phyloP scores from a whole-genome alignment of 2,113 vertebrate species.

The Pteronura brasiliensis region DNA sequence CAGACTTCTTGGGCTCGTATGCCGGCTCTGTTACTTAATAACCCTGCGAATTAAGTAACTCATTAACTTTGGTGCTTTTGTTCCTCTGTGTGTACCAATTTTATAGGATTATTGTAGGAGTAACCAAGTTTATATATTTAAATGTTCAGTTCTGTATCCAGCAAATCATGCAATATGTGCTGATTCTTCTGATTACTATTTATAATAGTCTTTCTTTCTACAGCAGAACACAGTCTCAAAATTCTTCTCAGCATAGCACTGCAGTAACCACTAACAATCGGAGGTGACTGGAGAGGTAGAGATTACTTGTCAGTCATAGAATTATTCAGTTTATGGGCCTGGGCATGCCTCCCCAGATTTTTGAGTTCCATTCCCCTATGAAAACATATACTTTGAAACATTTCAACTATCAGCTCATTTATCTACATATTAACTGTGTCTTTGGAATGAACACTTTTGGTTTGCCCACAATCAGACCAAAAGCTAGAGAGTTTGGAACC shows the following conservation, averaged over 20 bases:
- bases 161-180: not conserved
- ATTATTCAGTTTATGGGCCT: not conserved
- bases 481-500: not conserved
- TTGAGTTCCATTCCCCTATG: not conserved
- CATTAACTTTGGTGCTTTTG: not conserved
- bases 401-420: not conserved
- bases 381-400: not conserved
- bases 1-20: not conserved
- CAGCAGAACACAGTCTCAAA: not conserved
- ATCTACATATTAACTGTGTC: not conserved
- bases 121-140: not conserved
- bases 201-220: not conserved
- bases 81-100: not conserved
- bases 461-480: not conserved
- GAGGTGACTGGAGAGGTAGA: not conserved
- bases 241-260: not conserved
- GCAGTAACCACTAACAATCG: not conserved
- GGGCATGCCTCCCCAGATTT: not conserved
- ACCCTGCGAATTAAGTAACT: accelerated
- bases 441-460: not conserved
- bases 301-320: not conserved
- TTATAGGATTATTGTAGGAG: not conserved
- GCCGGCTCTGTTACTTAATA: not conserved
- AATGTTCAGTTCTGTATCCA: not conserved
- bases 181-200: not conserved